Conservation (phyloP, 2,113 vertebrate species). For the Herpailurus yagouaroundi region DNA sequence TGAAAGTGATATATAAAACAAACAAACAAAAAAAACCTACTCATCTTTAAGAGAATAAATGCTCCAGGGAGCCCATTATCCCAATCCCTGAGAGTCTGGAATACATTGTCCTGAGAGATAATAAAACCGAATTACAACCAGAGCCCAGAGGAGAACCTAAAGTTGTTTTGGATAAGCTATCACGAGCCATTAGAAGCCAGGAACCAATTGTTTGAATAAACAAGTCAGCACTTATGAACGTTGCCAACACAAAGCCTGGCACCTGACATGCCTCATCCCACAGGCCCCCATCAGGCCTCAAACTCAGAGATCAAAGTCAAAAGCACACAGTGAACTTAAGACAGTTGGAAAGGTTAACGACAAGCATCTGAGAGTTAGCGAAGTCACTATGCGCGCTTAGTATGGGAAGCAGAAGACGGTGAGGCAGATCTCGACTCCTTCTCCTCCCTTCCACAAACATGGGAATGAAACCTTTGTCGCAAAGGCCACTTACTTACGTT, state of each 20-base stretch:
- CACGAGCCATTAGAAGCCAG: neutral
- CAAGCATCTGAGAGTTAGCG: rapidly evolving
- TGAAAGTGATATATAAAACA: neutral
- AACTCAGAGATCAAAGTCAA: neutral
- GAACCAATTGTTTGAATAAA: neutral
- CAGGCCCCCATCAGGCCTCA: neutral
- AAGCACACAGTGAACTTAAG: neutral
- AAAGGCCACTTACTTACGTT: neutral
- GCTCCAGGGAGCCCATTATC: neutral
- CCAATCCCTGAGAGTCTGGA: neutral
- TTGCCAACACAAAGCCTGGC: neutral
- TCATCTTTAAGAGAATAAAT: conserved; percentile 52
- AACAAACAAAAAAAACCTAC: neutral
- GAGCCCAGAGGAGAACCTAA: neutral
- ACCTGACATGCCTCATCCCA: rapidly evolving
- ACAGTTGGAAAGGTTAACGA: neutral
- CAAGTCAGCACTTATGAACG: neutral
- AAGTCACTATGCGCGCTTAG: neutral
- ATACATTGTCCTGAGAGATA: conserved; percentile 3
- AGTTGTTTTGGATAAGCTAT: neutral
- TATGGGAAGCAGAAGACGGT: neutral
- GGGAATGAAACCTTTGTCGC: neutral
- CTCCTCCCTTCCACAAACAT: neutral
- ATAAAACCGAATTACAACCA: neutral
- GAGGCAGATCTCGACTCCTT: neutral